Conservation (phyloP, 2,113 vertebrate species). For the Brachionichthys hirsutus region DNA sequence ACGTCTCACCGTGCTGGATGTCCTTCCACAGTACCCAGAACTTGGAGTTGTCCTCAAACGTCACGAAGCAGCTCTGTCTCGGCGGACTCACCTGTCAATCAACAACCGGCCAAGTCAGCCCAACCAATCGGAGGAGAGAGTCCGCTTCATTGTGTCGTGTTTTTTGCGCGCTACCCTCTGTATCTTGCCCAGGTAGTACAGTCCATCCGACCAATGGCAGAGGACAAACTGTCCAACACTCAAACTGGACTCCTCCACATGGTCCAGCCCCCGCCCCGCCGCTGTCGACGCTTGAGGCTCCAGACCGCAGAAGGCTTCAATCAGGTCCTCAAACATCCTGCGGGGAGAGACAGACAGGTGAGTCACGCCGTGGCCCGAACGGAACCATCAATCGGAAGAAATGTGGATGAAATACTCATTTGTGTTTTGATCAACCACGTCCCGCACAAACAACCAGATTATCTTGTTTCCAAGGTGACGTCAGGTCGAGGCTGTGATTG, state of each 20-base stretch:
- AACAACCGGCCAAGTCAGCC: conserved; percentile 10
- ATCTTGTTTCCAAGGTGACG: no score
- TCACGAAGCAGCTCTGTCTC: conserved; percentile 94
- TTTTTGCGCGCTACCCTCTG: conserved; percentile 81
- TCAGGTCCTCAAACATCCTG: conserved; percentile 72
- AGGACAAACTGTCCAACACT: conserved; percentile 91
- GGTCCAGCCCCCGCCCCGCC: conserved; percentile 64
- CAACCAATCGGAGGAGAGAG: not conserved
- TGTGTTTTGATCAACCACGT: no score
- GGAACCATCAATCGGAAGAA: no score
- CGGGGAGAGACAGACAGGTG: conserved; percentile 22
- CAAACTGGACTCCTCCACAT: conserved; percentile 74
- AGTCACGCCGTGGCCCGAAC: no score
- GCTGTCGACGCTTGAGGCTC: conserved; percentile 66
- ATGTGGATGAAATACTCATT: no score
- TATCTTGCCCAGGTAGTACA: conserved; percentile 96
- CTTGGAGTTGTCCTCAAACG: conserved; percentile 96
- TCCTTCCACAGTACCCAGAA: conserved; percentile 90
- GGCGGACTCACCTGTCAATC: conserved; percentile 86
- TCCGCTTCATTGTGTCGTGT: not conserved
- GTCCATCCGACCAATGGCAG: conserved; percentile 93
- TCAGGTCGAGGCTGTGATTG: no score
- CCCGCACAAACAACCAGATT: no score
- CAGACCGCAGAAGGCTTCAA: conserved; percentile 45
- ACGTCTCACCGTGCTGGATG: conserved; percentile 81